Percentiles rank a stretch among this genome's conserved stretches.
phyloP scores from a whole-genome alignment of 1,140 invertebrate species.

The Arion vulgaris region DNA sequence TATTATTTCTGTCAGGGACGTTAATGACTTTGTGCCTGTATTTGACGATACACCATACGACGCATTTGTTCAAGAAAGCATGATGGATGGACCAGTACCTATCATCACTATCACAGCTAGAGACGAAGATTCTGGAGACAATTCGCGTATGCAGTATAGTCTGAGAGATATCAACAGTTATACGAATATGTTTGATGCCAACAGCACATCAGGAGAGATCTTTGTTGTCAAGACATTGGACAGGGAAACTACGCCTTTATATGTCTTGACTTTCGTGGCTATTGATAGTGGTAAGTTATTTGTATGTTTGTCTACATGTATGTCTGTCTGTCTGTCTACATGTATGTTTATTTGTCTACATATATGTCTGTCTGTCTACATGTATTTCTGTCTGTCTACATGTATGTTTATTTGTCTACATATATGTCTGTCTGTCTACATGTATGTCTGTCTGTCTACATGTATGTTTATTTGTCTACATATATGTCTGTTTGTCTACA shows the following conservation, averaged over 20 bases:
- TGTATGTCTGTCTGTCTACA: too few species aligned
- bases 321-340: not conserved
- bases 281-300: constrained; percentile 80
- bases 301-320: not conserved
- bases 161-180: constrained; percentile 52
- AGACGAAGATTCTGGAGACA: constrained; percentile 58
- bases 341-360: too few species aligned
- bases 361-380: too few species aligned
- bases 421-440: too few species aligned
- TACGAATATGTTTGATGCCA: constrained; percentile 59
- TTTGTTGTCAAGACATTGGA: constrained; percentile 83
- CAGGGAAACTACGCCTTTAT: constrained; percentile 86
- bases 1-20: constrained; percentile 83
- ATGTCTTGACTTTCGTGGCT: constrained; percentile 87
- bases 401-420: too few species aligned
- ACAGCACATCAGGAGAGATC: constrained; percentile 84
- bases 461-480: too few species aligned
- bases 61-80: constrained; percentile 64
- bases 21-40: constrained; percentile 94
- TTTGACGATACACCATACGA: constrained; percentile 76
- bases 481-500: too few species aligned
- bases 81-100: constrained; percentile 57
- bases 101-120: constrained; percentile 58
- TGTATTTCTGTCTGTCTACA: too few species aligned
- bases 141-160: constrained; percentile 58